Evolutionary conservation across 2,888 invertebrate genomes (phyloP), one percentile per base, ranked within the genome.

Genomic region (Spodoptera littoralis): DNA sequence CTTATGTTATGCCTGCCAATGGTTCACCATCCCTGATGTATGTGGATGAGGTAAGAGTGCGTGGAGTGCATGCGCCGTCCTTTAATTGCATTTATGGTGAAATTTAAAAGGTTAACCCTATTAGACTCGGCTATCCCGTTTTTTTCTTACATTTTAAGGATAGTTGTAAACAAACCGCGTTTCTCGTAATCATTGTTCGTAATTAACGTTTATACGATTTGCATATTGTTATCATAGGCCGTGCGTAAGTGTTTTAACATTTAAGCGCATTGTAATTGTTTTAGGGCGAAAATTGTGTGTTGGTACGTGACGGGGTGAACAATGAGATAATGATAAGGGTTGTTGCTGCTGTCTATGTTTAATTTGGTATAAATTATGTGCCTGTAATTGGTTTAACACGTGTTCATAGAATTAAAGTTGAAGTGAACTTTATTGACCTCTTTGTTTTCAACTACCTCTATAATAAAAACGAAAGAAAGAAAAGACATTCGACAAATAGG

Each of bases 41-140:
- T 65, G 69, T 65, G 62, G 60, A 58, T 63, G 69, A 70, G 59
- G 49, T 57, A 56, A 80, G 80, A 82, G 80, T 82, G 81, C 84
- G 81, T 80, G 81, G 80, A 76, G 79, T 75, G 81, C 76, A 81
- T 83, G 83, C 75, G 74, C 79, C 70, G 81, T 72, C 82, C 82
- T 86, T 85, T 90, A 91, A 92, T 90, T 89, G 82, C 86, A 80
- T 84, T 90, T 90, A 88, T 87, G 81, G 82, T 75, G 88, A 89
- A 90, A 88, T 85, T 79, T 54, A 60, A 92, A 93, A 93, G 92
- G 92, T 92, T 88, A 92, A 86, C 73, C 82, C 85, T 80, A 91
- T 92, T 91, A 91, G 63, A 81, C 77, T 57, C 66, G 62, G 75
- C 77, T 66, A 84, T 77, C 64, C 64, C 65, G 76, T 86, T 89